Evolutionary conservation across 2,797 vertebrate species (phyloP).

Genomic region (Periparus ater): DNA sequence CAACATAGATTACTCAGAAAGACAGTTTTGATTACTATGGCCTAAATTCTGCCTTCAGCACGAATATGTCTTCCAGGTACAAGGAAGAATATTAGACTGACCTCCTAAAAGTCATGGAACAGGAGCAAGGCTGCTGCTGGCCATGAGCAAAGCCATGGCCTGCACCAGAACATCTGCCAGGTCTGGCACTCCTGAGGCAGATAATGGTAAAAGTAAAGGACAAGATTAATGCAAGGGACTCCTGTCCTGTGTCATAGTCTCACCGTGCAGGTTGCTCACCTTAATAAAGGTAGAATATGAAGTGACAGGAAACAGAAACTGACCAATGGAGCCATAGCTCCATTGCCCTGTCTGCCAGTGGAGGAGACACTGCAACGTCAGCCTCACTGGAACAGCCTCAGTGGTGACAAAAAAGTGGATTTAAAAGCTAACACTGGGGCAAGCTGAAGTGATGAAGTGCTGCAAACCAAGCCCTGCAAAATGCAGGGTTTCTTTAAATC

Average conservation of each 20-base stretch:
- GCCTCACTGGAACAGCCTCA: not conserved
- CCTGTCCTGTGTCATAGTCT: not conserved
- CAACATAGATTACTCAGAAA: not conserved
- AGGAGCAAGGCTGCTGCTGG: not conserved
- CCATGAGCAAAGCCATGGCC: not conserved
- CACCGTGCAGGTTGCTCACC: not conserved
- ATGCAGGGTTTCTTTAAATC: not conserved
- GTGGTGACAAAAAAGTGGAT: not conserved
- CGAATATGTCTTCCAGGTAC: not conserved
- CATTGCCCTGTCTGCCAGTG: not conserved
- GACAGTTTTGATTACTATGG: not conserved
- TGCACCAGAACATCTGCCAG: not conserved
- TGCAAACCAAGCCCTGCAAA: not conserved
- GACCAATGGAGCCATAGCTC: fast-evolving
- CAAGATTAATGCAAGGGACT: not conserved
- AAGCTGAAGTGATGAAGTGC: not conserved
- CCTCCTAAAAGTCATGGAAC: not conserved
- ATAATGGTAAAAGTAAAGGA: not conserved
- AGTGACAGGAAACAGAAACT: not conserved
- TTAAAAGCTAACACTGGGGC: not conserved
- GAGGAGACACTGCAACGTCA: not conserved
- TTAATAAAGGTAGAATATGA: not conserved
- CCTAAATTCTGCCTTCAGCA: not conserved
- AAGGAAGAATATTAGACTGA: not conserved
- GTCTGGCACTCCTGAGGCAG: not conserved